phyloP scores from a whole-genome alignment of 2,113 vertebrate species.

The Pipra filicauda region DNA sequence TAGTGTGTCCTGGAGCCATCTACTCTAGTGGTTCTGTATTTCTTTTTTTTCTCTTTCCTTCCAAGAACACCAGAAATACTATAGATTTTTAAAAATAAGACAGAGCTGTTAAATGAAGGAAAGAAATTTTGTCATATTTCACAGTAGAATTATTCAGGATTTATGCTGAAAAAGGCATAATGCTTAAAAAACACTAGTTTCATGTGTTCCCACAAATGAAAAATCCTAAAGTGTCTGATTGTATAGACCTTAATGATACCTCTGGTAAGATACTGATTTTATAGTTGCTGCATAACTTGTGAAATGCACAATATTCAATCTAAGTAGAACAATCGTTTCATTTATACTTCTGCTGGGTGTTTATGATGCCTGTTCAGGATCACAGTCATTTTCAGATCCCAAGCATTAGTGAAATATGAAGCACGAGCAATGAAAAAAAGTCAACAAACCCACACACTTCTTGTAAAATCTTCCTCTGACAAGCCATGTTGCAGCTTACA shows the following conservation, averaged over 20 bases:
- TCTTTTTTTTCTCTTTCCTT: background rate
- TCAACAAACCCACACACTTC: background rate
- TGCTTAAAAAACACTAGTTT: background rate
- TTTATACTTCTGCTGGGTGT: background rate
- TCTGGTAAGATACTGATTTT: background rate
- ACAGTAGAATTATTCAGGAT: background rate
- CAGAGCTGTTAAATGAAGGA: background rate
- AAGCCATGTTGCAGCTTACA: background rate
- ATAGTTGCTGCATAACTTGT: background rate
- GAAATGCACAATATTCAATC: background rate
- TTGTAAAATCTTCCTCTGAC: background rate
- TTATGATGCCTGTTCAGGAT: background rate
- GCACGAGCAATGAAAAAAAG: background rate
- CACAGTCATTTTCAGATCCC: background rate
- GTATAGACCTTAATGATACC: background rate
- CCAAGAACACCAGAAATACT: background rate
- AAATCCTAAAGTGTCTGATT: background rate
- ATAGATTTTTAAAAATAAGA: background rate
- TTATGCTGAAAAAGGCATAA: background rate
- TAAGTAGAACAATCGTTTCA: background rate
- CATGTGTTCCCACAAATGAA: background rate
- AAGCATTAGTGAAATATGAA: background rate
- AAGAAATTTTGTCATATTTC: background rate
- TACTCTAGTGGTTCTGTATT: background rate
- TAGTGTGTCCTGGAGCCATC: background rate